Conservation (phyloP, 2,888 invertebrate genomes). For the Mesorhabditis belari region DNA sequence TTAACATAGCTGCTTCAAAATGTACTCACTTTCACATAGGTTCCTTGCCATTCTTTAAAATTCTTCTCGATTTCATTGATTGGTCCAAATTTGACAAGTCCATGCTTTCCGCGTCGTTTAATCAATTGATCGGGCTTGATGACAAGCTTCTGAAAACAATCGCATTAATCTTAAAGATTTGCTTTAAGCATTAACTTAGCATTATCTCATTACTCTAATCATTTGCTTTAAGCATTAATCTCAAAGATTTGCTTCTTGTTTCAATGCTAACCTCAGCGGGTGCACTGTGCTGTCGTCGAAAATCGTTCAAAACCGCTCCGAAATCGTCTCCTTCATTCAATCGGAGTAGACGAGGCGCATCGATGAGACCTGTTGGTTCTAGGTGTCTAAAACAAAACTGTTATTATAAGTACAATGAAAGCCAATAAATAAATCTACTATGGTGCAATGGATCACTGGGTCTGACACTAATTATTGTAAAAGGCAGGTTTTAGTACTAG, state of each 20-base stretch:
- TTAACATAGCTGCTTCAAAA: slow-evolving; percentile 4
- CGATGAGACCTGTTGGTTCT: slow-evolving; percentile 28
- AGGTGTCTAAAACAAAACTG: slow-evolving; percentile 41
- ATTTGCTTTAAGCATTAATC: background rate
- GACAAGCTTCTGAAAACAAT: slow-evolving; percentile 69
- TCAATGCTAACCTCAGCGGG: slow-evolving; percentile 21
- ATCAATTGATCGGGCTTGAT: slow-evolving; percentile 99
- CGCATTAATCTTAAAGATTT: background rate
- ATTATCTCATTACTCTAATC: background rate
- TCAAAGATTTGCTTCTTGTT: background rate
- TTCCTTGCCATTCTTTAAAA: slow-evolving; percentile 67
- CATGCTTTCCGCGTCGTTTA: slow-evolving; percentile 91
- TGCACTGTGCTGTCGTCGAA: slow-evolving; percentile 34
- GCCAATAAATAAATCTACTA: too few species aligned
- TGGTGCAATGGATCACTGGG: too few species aligned
- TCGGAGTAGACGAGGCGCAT: slow-evolving; percentile 37
- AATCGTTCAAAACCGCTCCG: slow-evolving; percentile 21
- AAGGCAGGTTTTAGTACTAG: too few species aligned
- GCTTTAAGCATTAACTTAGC: background rate
- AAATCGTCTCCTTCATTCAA: slow-evolving; percentile 38
- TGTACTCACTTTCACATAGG: slow-evolving; percentile 25
- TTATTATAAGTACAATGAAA: too few species aligned
- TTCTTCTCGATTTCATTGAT: slow-evolving; percentile 74
- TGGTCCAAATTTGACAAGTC: slow-evolving; percentile 88
- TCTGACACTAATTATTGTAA: too few species aligned